phyloP scores from a whole-genome alignment of 2,113 vertebrate genomes.

The Delphinapterus leucas region DNA sequence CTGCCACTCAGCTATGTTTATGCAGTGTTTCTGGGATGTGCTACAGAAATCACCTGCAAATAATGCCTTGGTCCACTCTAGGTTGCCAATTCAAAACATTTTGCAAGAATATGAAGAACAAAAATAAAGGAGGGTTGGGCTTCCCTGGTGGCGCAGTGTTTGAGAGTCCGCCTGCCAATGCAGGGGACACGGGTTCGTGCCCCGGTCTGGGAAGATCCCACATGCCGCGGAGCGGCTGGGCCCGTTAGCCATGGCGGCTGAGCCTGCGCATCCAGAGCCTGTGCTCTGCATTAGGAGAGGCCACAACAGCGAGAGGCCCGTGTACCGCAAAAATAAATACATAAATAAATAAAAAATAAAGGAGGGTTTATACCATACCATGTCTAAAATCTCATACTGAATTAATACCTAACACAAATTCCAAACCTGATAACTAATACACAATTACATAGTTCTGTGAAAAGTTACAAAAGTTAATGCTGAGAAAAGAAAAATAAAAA shows the following conservation, averaged over 20 bases:
- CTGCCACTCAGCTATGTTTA: not conserved
- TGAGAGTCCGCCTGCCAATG: too few species aligned
- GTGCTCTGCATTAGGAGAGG: accelerated
- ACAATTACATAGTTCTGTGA: not conserved
- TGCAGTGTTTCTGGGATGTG: not conserved
- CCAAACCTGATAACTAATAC: not conserved
- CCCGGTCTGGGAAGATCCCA: too few species aligned
- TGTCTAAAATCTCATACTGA: not conserved
- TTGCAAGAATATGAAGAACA: slow-evolving; percentile 25
- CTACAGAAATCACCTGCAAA: not conserved
- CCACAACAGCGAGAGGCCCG: too few species aligned
- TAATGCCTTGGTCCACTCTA: not conserved
- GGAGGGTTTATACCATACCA: not conserved
- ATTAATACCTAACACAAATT: slow-evolving; percentile 1
- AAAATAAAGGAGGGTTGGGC: not conserved
- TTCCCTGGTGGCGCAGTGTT: too few species aligned
- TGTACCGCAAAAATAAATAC: too few species aligned
- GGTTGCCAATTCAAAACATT: not conserved
- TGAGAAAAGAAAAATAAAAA: not conserved
- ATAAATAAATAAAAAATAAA: not conserved
- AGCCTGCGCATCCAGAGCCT: too few species aligned
- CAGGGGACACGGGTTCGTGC: too few species aligned
- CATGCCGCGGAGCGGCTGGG: too few species aligned
- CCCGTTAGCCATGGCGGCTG: too few species aligned
- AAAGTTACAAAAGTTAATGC: slow-evolving; percentile 13